A percentile compares a stretch with the other conserved stretches of the same genome.
Evolutionary conservation across 2,797 vertebrate species (phyloP).

Genomic region (Philypnodon macrostomus): DNA sequence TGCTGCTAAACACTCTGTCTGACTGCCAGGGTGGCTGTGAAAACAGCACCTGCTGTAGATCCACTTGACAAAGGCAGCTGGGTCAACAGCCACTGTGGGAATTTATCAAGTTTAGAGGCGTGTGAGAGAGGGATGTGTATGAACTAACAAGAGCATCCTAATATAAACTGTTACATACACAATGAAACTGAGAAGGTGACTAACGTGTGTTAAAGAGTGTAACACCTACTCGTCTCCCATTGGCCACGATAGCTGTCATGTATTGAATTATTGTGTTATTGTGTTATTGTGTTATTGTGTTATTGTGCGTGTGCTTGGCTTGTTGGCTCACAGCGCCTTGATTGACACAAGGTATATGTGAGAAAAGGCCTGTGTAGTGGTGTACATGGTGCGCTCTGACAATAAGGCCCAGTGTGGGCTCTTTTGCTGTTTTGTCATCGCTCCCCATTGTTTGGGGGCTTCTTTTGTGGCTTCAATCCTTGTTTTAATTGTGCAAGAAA

Average conservation of each 20-base stretch:
- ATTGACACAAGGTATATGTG: constrained; percentile 74
- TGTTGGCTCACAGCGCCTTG: constrained; percentile 59
- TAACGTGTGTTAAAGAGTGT: constrained; percentile 11
- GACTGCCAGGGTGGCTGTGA: constrained; percentile 98
- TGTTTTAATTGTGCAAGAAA: constrained; percentile 80
- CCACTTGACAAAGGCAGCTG: constrained; percentile 97
- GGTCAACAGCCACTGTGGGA: constrained; percentile 99
- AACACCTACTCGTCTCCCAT: background rate
- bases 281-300: too few relatives aligned
- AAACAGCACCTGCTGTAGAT: constrained; percentile 97
- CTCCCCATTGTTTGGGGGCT: constrained; percentile 75
- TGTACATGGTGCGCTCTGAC: constrained; percentile 67
- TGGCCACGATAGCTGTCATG: constrained; percentile 26
- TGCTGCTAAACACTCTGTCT: constrained; percentile 98
- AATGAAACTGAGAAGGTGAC: constrained; percentile 13
- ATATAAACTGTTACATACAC: constrained; percentile 1
- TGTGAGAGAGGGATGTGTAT: constrained; percentile 81
- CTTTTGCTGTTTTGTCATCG: constrained; percentile 79
- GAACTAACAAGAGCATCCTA: constrained; percentile 26
- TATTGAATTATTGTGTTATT: constrained; percentile 29
- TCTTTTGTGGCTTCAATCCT: constrained; percentile 77
- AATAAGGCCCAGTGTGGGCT: constrained; percentile 75
- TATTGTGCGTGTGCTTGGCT: constrained; percentile 53
- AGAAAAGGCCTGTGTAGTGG: constrained; percentile 71
- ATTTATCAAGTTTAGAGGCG: constrained; percentile 97